Evolutionary conservation across 1,140 invertebrate species (phyloP).

Genomic region (Trichonephila clavipes): DNA sequence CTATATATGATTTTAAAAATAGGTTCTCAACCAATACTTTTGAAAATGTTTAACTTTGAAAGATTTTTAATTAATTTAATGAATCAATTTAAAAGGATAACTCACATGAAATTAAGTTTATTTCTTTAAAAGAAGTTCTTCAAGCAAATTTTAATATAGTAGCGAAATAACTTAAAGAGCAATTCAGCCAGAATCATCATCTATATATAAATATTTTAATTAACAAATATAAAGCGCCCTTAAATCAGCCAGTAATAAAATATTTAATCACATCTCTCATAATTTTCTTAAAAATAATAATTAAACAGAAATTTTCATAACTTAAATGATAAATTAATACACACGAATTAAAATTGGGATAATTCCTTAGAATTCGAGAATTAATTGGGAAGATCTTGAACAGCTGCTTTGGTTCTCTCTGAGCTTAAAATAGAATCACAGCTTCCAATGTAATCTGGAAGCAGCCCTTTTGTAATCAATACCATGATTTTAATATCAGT

Average conservation of each 20-base stretch:
- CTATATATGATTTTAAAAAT: no score
- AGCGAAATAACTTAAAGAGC: no score
- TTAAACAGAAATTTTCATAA: neutral
- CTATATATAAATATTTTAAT: no score
- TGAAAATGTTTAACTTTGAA: no score
- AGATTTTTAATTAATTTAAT: no score
- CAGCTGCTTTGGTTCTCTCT: neutral
- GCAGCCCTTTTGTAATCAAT: neutral
- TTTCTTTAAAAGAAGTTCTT: no score
- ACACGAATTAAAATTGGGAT: neutral
- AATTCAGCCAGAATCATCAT: no score
- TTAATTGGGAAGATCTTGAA: neutral
- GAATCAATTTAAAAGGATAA: no score
- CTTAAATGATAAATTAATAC: neutral
- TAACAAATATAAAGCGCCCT: neutral
- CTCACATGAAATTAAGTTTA: no score
- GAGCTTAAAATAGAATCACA: neutral
- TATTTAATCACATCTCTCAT: neutral
- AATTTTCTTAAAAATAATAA: neutral
- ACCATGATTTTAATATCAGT: neutral
- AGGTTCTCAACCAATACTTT: no score
- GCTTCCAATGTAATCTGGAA: neutral
- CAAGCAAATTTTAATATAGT: no score
- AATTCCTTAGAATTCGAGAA: neutral
- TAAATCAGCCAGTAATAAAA: neutral